phyloP scores from a whole-genome alignment of 2,113 vertebrate species.

The Jaculus jaculus region DNA sequence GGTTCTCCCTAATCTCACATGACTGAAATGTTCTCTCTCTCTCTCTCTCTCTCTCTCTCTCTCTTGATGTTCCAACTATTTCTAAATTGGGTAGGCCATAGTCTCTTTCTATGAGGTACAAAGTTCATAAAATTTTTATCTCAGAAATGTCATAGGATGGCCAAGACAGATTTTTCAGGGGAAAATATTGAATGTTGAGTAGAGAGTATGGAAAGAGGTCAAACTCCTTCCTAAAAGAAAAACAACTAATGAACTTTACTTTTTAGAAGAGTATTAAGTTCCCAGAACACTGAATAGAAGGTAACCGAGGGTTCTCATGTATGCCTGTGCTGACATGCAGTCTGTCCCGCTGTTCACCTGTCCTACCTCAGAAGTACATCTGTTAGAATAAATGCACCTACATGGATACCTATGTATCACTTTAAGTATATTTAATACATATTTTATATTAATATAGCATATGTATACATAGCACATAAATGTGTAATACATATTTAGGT shows the following conservation, averaged over 20 bases:
- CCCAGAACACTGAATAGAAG: background rate
- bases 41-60: background rate
- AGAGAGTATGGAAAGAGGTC: background rate
- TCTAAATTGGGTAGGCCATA: background rate
- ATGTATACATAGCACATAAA: too few relatives aligned
- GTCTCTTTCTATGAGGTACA: conserved; percentile 11
- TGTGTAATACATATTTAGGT: too few relatives aligned
- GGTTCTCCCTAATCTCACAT: background rate
- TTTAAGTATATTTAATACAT: too few relatives aligned
- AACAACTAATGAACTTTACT: background rate
- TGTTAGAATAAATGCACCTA: background rate
- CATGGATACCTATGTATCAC: background rate
- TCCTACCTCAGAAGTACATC: background rate
- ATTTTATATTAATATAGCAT: too few relatives aligned
- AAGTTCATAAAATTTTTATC: background rate
- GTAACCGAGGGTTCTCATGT: background rate
- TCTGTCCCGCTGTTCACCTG: too few relatives aligned
- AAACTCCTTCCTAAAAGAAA: background rate
- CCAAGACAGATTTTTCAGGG: background rate
- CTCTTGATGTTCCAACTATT: background rate
- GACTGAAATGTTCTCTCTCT: background rate
- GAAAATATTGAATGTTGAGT: conserved; percentile 13
- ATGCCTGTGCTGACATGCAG: too few relatives aligned
- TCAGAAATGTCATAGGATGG: background rate
- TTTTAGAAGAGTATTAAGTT: background rate